Conservation (phyloP, 2,113 vertebrate genomes). For the Mormyrus iriodes region DNA sequence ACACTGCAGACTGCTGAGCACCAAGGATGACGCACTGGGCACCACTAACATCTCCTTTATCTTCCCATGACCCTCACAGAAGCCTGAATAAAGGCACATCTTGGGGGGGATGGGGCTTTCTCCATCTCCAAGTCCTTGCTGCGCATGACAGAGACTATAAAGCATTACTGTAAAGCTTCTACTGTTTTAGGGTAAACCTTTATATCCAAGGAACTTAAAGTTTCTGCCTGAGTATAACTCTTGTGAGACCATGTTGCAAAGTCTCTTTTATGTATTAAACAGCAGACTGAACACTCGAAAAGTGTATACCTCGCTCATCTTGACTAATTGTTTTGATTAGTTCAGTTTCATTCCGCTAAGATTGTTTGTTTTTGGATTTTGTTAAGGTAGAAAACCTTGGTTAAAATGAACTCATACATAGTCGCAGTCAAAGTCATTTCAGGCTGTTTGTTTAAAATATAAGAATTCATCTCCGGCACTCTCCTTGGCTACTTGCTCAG, state of each 20-base stretch:
- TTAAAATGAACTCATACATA: slow-evolving; percentile 37
- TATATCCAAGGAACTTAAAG: not conserved
- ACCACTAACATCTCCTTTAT: not conserved
- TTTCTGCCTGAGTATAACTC: not conserved
- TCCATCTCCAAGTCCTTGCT: not conserved
- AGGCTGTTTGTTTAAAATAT: not conserved
- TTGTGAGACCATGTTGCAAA: not conserved
- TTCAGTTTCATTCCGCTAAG: slow-evolving; percentile 53
- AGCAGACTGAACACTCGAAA: not conserved
- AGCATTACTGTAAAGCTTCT: not conserved
- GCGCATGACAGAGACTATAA: not conserved
- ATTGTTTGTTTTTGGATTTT: slow-evolving; percentile 49
- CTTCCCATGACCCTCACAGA: not conserved
- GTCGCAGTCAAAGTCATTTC: not conserved
- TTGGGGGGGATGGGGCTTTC: not conserved
- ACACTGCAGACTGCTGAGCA: not conserved
- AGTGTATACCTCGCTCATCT: slow-evolving; percentile 3
- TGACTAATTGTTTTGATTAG: slow-evolving; percentile 18
- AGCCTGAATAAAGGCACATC: not conserved
- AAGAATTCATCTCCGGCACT: not conserved
- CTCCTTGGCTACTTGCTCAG: slow-evolving; percentile 45
- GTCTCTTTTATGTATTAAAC: not conserved
- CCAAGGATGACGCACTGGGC: not conserved
- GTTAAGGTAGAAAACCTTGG: slow-evolving; percentile 46
- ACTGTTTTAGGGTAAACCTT: not conserved